Base-by-base conservation (phyloP, 2,113 vertebrate species). In the Callaeas wilsoni region DNA sequence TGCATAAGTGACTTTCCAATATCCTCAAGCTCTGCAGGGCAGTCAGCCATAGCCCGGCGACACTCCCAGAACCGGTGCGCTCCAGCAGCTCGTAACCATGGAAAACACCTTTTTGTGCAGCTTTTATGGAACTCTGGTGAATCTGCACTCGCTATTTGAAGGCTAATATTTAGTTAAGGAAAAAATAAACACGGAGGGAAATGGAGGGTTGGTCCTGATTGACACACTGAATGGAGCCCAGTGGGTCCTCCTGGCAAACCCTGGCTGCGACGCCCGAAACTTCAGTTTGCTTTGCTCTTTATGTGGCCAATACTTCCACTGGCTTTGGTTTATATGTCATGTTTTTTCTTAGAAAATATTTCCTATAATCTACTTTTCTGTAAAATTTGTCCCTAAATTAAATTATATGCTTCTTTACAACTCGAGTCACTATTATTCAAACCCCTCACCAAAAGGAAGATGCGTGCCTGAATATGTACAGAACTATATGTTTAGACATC, bases 371-470 rank as follows among this genome's bases (percentile, higher is more conserved):
- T 74, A 47, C 76, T 92, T 90, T 60, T 84, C 90, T 94, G 92
- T 87, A 90, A 96, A 95, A 95, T 87, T 64, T 94, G 50, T 71
- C 82, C 78, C 70, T 86, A 92, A 92, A 94, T 94, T 96, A 88
- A 96, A 96, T 95, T 95, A 92, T 89, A 93, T 86, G 95, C 90
- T 92, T 93, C 68, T 87, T 96, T 81, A 92, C 90, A 90, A 79
- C 79, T 94, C 46, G 9, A 68, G 91, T 33, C 73, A 15, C 88
- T 93, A 9, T 59, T 84, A 63, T 71, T 78, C 79, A 71, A 92
- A 65, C 60, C 71, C 53, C 73, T 93, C 30, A 96, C 86, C 87
- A 44, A 85, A 90, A 78, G 53, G 82, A 97, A 87, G 94, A 94
- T 95, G 87, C 42, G 15, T 62, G 93, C 85, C 80, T 79, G 65